Conservation (phyloP, 2,113 vertebrate species). For the Toxotes jaculatrix region DNA sequence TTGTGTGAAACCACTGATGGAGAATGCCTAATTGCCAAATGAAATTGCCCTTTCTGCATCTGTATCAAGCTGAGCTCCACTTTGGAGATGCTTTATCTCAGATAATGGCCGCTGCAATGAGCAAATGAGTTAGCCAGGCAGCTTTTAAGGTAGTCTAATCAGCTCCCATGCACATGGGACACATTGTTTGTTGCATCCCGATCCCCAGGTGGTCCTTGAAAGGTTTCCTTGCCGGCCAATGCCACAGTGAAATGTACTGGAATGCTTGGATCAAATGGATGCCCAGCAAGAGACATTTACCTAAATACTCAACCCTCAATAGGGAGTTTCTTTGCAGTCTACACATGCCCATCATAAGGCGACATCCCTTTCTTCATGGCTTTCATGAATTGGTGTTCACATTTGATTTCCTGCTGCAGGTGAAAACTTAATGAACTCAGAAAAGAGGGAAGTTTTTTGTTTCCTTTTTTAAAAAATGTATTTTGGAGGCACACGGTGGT, state of each 20-base stretch:
- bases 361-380: not conserved
- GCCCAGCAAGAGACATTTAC: slow-evolving; percentile 7
- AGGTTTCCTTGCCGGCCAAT: slow-evolving; percentile 9
- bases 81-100: slow-evolving; percentile 31
- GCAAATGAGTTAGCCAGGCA: slow-evolving; percentile 12
- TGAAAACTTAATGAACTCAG: slow-evolving; percentile 38
- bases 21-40: slow-evolving; percentile 19
- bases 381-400: slow-evolving; percentile 19
- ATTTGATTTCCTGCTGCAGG: not conserved
- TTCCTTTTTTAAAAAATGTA: not conserved
- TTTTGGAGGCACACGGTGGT: slow-evolving; percentile 16
- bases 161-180: slow-evolving; percentile 9
- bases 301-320: not conserved
- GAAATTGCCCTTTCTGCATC: slow-evolving; percentile 13
- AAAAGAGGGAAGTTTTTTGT: not conserved
- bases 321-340: not conserved
- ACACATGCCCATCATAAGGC: slow-evolving; percentile 8
- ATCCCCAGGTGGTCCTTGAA: slow-evolving; percentile 43
- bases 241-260: slow-evolving; percentile 28
- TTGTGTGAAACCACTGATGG: no score
- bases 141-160: slow-evolving; percentile 39
- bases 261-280: slow-evolving; percentile 30
- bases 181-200: not conserved
- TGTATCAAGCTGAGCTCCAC: slow-evolving; percentile 4
- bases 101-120: slow-evolving; percentile 10